Evolutionary conservation across 2,888 invertebrate species (phyloP).

Genomic region (Ceratothoa steindachneri): DNA sequence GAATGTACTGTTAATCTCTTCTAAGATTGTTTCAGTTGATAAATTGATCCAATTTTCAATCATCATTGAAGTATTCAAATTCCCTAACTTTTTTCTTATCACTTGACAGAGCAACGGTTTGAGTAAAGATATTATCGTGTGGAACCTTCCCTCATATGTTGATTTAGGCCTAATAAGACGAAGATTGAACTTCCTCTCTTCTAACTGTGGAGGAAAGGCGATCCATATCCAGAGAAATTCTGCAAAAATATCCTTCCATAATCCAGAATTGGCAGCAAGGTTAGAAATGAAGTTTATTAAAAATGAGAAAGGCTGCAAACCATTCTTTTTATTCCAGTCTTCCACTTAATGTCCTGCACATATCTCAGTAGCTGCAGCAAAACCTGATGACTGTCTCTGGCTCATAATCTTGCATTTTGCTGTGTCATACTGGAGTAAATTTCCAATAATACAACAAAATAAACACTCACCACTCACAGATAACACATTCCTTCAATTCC

Average conservation of each 20-base stretch:
- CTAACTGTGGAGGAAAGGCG: conserved; percentile 36
- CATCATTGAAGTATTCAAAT: no score
- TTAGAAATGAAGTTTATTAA: not conserved
- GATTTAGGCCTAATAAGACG: conserved; percentile 27
- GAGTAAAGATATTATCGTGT: conserved; percentile 19
- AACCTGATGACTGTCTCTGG: no score
- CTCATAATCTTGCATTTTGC: no score
- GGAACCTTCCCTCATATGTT: conserved; percentile 24
- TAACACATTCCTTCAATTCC: no score
- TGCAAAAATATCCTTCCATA: conserved; percentile 29
- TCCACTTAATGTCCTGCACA: not conserved
- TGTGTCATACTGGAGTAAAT: no score
- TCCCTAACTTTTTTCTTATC: no score
- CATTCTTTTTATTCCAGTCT: not conserved
- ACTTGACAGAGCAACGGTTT: conserved; percentile 10
- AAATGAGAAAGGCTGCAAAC: not conserved
- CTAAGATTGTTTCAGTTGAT: no score
- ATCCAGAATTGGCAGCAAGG: conserved; percentile 33
- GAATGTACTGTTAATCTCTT: no score
- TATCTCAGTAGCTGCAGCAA: not conserved
- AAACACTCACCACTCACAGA: no score
- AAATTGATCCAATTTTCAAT: no score
- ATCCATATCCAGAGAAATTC: conserved; percentile 10
- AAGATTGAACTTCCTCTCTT: conserved; percentile 27
- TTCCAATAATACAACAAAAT: no score